Evolutionary conservation across 2,888 invertebrate genomes (phyloP), one percentile per base, ranked within the genome.

Genomic region (Platycheirus rosarum): DNA sequence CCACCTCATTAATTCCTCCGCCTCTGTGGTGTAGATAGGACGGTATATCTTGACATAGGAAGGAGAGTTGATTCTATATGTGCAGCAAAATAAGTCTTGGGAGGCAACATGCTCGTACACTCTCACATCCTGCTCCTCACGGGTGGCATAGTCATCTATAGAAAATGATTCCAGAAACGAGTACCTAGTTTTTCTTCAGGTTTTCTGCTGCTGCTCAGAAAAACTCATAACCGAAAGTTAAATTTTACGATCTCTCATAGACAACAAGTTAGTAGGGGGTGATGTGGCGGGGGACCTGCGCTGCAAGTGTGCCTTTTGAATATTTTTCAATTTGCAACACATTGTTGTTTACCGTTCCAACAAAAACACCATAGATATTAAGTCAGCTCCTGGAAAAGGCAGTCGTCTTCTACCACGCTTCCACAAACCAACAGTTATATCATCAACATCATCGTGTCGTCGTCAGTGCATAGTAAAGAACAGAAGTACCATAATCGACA

Each of bases 271-370:
- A 63, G 35, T 11, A 8, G 1, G 9, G 23, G 2, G 8, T 16
- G 29, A 29, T 13, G 29, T 16, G n/a, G 29, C 9, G 11, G 35
- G 13, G 48, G 8, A 13, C 29, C 4, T 20, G 23, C 13, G 7
- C 14, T 44, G 29, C 13, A 37, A 57, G 23, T 69, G 44, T 77
- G 55, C 32, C 42, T 32, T 69, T 63, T 60, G 69, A 69, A 79
- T 75, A 70, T 65, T 80, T 80, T 80, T 71, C 76, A 80, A 76
- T 80, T 80, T 80, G 65, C 60, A 80, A 80, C 66, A 80, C 80
- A 76, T 76, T 80, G 76, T 76, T 76, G 80, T 76, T 80, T 80
- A 80, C 76, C 70, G 65, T 69, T 55, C 48, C 35, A 69, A 57
- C 49, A 65, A 20, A 75, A 65, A 69, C 55, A n/a, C n/a, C n/a